Base-by-base conservation (phyloP, 2,113 vertebrate genomes). In the Tragelaphus strepsiceros region DNA sequence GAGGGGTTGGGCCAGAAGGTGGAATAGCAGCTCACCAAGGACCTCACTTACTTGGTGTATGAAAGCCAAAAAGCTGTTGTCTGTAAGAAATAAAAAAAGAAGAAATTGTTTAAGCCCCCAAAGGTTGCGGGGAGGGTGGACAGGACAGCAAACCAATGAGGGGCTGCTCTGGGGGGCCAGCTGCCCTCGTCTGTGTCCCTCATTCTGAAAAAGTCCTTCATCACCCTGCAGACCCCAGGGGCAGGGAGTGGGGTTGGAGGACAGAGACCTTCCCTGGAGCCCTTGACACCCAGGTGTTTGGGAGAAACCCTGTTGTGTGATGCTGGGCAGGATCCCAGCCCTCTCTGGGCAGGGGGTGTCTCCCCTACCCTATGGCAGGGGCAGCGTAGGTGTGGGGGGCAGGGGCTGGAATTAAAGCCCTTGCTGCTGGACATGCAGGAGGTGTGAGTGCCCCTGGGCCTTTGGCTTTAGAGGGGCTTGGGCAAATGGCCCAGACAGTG, bases 11-110 rank as follows among this genome's bases (percentile, higher is more conserved):
- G 83, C 93, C 17, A 0, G 88, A 71, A 11, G 58, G 89, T 2
- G 10, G 95, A 84, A 35, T 61, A 32, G 95, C 78, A 67, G 78
- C 83, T 93, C 15, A 1, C 74, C 80, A 26, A 92, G 96, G 97
- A 98, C 95, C 77, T 93, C 94, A 54, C 53, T 93, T 64, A 90
- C 71, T 96, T 71, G 54, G 89, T 97, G 96, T 98, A 88, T 95
- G 78, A 92, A 97, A 98, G 87, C 96, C 89, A 46, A 81, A 97
- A 93, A 91, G 96, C 96, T 94, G 97, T 92, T 85, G 87, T 98
- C 93, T 94, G 92, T 92, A 95, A 97, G 87, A 97, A 98, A 98
- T 97, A 98, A 98, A 98, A 84, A 88, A n/a, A 82, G 64, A 81
- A 53, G 16, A 81, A 81, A 21, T n/a, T 43, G 71, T 77, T 88